phyloP scores from a whole-genome alignment of 1,140 invertebrate genomes.

The Brachionus plicatilis region DNA sequence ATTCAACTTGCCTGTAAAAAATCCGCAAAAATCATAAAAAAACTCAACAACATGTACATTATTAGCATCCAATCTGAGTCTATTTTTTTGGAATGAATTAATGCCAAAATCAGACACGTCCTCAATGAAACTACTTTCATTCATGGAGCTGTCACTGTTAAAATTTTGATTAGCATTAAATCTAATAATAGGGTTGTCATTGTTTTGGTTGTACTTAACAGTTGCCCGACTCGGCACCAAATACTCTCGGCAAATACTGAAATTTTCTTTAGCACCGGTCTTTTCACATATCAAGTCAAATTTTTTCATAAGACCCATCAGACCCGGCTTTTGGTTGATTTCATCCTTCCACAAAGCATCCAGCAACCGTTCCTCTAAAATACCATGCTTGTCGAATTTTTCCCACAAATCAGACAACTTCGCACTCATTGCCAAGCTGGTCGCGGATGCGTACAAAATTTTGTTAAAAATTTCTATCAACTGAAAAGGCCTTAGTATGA shows the following conservation, averaged over 20 bases:
- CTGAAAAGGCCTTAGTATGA: slow-evolving; percentile 48
- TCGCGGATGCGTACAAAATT: not conserved
- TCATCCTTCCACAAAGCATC: slow-evolving; percentile 47
- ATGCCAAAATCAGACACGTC: not conserved
- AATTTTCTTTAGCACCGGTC: not conserved
- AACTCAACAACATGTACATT: slow-evolving; percentile 46
- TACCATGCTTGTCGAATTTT: slow-evolving; percentile 45
- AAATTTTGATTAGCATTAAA: not conserved
- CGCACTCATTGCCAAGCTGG: not conserved
- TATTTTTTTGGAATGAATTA: slow-evolving; percentile 41
- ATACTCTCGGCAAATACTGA: not conserved
- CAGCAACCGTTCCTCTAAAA: slow-evolving; percentile 49
- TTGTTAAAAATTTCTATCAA: slow-evolving; percentile 46
- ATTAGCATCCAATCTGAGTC: slow-evolving; percentile 42
- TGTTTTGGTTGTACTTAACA: not conserved
- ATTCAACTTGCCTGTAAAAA: slow-evolving; percentile 47
- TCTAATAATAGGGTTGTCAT: not conserved
- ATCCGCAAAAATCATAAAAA: slow-evolving; percentile 51
- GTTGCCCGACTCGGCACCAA: not conserved
- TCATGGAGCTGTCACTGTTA: not conserved
- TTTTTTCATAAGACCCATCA: slow-evolving; percentile 52
- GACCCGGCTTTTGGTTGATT: slow-evolving; percentile 46
- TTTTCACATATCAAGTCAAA: slow-evolving; percentile 50
- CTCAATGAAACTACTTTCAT: not conserved
- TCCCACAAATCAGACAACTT: slow-evolving; percentile 46